A percentile compares a stretch with the other conserved stretches of the same genome.
These are phyloP conservation scores for Gisinianus flammeolus DNA, from an alignment of 2,888 invertebrate species.

Conservation along the genomic window DNA sequence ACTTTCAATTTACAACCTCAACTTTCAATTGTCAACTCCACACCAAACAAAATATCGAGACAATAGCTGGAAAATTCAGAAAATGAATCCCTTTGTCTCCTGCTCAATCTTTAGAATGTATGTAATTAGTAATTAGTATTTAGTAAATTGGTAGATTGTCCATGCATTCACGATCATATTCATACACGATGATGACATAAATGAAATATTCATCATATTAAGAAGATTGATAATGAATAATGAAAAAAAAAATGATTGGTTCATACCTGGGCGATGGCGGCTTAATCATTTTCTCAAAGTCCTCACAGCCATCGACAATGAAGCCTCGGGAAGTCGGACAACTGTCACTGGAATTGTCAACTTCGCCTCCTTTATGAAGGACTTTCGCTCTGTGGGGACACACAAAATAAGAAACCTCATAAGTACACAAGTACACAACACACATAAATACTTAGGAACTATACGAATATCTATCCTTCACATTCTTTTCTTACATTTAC, in stretches of 20 bases:
- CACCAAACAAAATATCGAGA: too few species aligned
- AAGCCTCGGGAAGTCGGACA: slow-evolving; percentile 54
- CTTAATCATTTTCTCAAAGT: slow-evolving; percentile 56
- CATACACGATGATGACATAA: background rate
- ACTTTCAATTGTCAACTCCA: too few species aligned
- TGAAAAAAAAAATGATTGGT: background rate
- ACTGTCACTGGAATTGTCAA: slow-evolving; percentile 55
- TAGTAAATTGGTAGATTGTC: too few species aligned
- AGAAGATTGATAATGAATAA: background rate
- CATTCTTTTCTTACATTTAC: background rate
- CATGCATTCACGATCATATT: too few species aligned
- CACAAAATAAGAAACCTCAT: slow-evolving; percentile 10
- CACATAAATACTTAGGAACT: background rate
- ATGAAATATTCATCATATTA: too few species aligned
- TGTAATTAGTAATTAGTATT: too few species aligned
- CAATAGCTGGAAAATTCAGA: too few species aligned
- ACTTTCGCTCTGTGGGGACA: slow-evolving; percentile 54
- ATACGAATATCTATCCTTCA: background rate
- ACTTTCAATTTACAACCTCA: too few species aligned
- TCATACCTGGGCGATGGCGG: slow-evolving; percentile 57
- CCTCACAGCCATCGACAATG: slow-evolving; percentile 49
- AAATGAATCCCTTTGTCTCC: too few species aligned
- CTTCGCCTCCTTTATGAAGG: slow-evolving; percentile 53
- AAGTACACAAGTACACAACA: background rate
- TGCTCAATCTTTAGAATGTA: too few species aligned